Evolutionary conservation across 2,113 vertebrate species (phyloP).

Genomic region (Rattus norvegicus): GRCr8 NC_086028.1:36039501-36040000

Average conservation of each 20-base stretch:
- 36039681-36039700: constrained; percentile 59
- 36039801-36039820: constrained; percentile 40
- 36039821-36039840: constrained; percentile 33
- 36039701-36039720: constrained; percentile 96
- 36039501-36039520: background rate
- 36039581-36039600: background rate
- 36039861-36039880: background rate
- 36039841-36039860: background rate
- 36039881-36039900: constrained; percentile 26
- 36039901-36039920: background rate
- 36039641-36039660: background rate
- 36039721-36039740: constrained; percentile 98
- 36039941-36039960: background rate
- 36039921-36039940: constrained; percentile 24
- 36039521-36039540: background rate
- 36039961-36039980: background rate
- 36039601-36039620: background rate
- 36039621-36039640: background rate
- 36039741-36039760: constrained; percentile 97
- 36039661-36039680: constrained; percentile 43
- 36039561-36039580: background rate
- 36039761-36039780: constrained; percentile 96
- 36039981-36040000: background rate
- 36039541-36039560: background rate
- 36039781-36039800: constrained; percentile 92